A percentile compares a stretch with the other conserved stretches of the same genome.
These are phyloP conservation scores for Fragum sueziense DNA, from an alignment of 2,888 invertebrate species.

Conservation along the genomic window DNA sequence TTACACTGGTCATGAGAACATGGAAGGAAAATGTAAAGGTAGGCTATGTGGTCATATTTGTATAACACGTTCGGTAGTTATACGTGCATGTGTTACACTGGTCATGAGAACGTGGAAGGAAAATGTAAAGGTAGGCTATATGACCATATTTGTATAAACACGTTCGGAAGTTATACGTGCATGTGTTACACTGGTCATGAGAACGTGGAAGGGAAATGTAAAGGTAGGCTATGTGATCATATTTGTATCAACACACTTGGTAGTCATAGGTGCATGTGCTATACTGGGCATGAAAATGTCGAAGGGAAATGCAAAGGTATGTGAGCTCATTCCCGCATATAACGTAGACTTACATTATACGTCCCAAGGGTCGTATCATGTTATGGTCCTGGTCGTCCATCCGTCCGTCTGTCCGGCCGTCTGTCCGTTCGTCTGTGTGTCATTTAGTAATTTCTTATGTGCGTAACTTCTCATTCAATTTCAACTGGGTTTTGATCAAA, in stretches of 20 bases:
- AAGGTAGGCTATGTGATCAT: background rate
- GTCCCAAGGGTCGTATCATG: background rate
- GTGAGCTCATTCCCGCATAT: background rate
- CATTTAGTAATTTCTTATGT: background rate
- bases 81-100: no score
- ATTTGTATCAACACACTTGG: background rate
- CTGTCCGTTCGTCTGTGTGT: background rate
- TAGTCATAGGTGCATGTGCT: background rate
- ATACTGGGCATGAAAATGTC: background rate
- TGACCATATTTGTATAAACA: no score
- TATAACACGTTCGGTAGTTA: no score
- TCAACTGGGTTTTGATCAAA: no score
- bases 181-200: no score
- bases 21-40: background rate
- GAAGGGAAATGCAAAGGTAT: background rate
- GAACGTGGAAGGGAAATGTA: no score
- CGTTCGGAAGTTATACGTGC: no score
- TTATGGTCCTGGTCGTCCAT: background rate
- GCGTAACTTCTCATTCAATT: no score
- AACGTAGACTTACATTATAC: background rate
- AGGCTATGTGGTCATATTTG: no score
- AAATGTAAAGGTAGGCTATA: no score
- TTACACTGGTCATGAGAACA: background rate
- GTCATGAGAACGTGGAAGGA: no score
- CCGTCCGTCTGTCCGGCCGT: background rate